Conservation (phyloP, 2,888 invertebrate species). For the Falcaria lacertinaria region DNA sequence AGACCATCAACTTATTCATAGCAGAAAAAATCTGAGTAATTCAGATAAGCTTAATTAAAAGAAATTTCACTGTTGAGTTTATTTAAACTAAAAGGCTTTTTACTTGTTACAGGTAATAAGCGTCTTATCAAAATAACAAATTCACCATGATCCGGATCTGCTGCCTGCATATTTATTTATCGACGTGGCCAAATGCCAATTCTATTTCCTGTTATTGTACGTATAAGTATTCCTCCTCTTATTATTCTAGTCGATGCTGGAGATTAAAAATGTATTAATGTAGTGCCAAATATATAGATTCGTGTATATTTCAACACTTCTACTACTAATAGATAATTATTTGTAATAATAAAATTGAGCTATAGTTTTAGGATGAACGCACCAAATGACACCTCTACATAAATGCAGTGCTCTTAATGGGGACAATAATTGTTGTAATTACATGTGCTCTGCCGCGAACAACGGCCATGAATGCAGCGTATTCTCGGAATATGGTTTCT, state of each 20-base stretch:
- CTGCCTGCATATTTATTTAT: background rate
- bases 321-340: background rate
- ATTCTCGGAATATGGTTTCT: slow-evolving; percentile 38
- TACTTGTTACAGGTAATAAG: slow-evolving; percentile 34
- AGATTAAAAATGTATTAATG: background rate
- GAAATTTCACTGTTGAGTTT: too few relatives aligned
- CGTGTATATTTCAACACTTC: too few relatives aligned
- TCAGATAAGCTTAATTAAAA: too few relatives aligned
- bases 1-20: too few relatives aligned
- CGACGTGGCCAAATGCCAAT: background rate
- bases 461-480: slow-evolving; percentile 25
- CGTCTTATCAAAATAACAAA: background rate
- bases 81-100: background rate
- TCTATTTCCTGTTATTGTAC: background rate
- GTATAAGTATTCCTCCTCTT: background rate
- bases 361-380: slow-evolving; percentile 18
- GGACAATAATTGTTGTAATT: slow-evolving; percentile 43
- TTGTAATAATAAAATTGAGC: too few relatives aligned
- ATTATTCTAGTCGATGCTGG: background rate
- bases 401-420: slow-evolving; percentile 37
- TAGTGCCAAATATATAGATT: too few relatives aligned
- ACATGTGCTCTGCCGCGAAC: slow-evolving; percentile 19
- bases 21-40: too few relatives aligned
- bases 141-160: background rate
- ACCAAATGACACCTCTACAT: slow-evolving; percentile 29